These are phyloP conservation scores for Xenops minutus DNA, from an alignment of 2,797 vertebrate species.

Conservation along the genomic window DNA sequence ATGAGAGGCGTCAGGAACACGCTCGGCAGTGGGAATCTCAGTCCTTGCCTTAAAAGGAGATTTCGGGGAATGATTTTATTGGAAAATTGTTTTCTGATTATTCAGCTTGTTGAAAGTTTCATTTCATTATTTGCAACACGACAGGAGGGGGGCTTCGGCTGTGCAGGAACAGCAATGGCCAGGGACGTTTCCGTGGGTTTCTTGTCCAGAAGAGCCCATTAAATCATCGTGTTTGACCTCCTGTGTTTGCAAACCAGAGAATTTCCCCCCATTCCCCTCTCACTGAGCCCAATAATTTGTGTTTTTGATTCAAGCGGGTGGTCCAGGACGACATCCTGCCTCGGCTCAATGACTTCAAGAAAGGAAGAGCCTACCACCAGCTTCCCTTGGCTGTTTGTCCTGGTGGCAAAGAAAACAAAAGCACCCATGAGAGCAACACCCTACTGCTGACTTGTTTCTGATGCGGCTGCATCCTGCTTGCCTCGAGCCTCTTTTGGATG, in stretches of 20 bases:
- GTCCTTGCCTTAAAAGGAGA: constrained; percentile 66
- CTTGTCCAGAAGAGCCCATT: not conserved
- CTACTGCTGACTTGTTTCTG: not conserved
- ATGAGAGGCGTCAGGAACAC: not conserved
- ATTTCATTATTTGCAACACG: constrained; percentile 10
- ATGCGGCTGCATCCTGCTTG: not conserved
- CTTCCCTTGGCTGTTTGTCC: not conserved
- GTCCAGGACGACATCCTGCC: not conserved
- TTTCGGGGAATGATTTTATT: constrained; percentile 44
- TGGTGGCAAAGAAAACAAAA: not conserved
- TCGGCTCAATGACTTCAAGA: not conserved
- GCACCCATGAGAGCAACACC: not conserved
- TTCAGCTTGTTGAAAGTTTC: constrained; percentile 53
- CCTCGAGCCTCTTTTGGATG: not conserved
- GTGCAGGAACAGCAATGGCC: not conserved
- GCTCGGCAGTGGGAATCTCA: constrained; percentile 37
- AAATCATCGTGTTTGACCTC: not conserved
- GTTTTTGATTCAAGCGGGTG: not conserved
- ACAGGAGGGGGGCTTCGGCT: not conserved
- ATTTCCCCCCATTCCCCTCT: not conserved
- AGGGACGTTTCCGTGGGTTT: not conserved
- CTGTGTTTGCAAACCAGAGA: not conserved
- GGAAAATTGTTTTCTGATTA: constrained; percentile 64
- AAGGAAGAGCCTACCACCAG: not conserved
- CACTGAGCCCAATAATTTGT: not conserved